phyloP scores from a whole-genome alignment of 1,140 invertebrate species.

The Musca vetustissima region DNA sequence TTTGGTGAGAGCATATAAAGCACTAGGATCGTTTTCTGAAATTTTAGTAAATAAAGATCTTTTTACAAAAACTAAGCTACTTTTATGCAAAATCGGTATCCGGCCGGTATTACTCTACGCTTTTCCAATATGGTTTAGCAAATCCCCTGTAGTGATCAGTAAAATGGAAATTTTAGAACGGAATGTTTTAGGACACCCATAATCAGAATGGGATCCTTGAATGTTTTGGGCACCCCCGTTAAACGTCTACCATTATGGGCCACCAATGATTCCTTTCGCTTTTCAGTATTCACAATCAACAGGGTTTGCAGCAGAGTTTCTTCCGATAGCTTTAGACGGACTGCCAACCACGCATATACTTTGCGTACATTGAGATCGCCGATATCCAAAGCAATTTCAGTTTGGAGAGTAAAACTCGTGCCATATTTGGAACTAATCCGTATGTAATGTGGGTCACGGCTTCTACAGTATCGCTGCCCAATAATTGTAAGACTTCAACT shows the following conservation, averaged over 20 bases:
- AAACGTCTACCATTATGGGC: slow-evolving; percentile 38
- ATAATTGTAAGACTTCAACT: slow-evolving; percentile 72
- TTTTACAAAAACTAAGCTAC: no score
- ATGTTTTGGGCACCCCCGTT: slow-evolving; percentile 53
- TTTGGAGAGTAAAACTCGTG: slow-evolving; percentile 70
- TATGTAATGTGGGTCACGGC: slow-evolving; percentile 94
- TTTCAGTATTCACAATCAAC: background rate
- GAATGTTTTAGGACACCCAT: no score
- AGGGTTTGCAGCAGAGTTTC: slow-evolving; percentile 79
- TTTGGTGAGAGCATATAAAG: no score
- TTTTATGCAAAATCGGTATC: no score
- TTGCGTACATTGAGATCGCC: slow-evolving; percentile 72
- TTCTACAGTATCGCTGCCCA: slow-evolving; percentile 75
- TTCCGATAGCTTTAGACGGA: slow-evolving; percentile 67
- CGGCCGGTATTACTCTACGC: no score
- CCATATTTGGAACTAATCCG: slow-evolving; percentile 88
- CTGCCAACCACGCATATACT: slow-evolving; percentile 67
- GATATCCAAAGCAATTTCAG: slow-evolving; percentile 71
- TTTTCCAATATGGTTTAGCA: slow-evolving; percentile 93
- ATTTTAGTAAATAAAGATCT: no score
- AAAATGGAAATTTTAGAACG: no score
- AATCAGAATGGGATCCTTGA: slow-evolving; percentile 83
- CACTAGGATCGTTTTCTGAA: no score
- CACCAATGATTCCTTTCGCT: slow-evolving; percentile 35
- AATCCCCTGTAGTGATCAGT: no score